These are phyloP conservation scores for Aleiodes leptofemur DNA, from an alignment of 2,888 invertebrate species.

Conservation along the genomic window DNA sequence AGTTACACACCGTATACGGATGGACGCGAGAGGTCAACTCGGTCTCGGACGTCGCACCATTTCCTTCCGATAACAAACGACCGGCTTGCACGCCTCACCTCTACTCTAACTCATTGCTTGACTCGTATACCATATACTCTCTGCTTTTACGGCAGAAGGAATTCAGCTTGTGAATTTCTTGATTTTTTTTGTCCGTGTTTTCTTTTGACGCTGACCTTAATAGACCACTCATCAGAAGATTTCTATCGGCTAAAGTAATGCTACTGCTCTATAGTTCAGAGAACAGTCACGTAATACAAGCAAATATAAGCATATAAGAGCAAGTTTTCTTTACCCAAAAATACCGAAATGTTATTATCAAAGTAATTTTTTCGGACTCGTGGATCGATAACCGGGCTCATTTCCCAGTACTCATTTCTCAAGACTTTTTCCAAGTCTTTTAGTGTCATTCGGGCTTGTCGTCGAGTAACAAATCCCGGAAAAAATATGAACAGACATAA, in stretches of 20 bases:
- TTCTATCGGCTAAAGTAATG: constrained; percentile 1
- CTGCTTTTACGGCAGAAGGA: neutral
- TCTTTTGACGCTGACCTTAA: neutral
- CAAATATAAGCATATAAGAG: too few species aligned
- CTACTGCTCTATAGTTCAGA: too few species aligned
- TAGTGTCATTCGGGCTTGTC: constrained; percentile 6
- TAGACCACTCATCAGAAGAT: neutral
- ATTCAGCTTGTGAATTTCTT: neutral
- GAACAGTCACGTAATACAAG: too few species aligned
- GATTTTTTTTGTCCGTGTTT: neutral
- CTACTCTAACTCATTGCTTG: constrained; percentile 34
- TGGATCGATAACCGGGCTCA: constrained; percentile 16
- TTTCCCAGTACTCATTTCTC: constrained; percentile 4
- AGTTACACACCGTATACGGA: constrained; percentile 31
- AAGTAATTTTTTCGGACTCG: neutral
- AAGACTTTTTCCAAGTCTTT: constrained; percentile 13
- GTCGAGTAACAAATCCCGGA: constrained; percentile 8
- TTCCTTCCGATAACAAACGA: constrained; percentile 63
- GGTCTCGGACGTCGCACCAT: constrained; percentile 53
- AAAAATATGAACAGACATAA: constrained; percentile 42
- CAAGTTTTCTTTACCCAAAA: too few species aligned
- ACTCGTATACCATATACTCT: constrained; percentile 46
- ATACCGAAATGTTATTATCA: too few species aligned
- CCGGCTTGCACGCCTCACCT: constrained; percentile 57
- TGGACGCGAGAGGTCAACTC: constrained; percentile 55